Conservation (phyloP, 2,113 vertebrate genomes). For the Agapornis roseicollis region DNA sequence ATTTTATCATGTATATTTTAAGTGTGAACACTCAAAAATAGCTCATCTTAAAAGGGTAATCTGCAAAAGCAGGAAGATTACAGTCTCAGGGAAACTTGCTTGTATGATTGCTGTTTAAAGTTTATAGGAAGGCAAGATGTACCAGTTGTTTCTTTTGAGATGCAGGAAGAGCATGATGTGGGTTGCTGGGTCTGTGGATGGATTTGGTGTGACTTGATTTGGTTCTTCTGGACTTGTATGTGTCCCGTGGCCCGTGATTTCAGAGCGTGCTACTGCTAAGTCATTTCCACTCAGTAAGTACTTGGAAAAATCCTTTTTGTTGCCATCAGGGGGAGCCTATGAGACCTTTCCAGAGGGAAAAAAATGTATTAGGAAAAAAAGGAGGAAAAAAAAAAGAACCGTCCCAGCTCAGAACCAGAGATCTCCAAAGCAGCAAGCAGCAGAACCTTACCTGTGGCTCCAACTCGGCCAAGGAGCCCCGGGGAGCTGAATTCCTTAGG, state of each 20-base stretch:
- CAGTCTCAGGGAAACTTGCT: not conserved
- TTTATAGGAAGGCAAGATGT: not conserved
- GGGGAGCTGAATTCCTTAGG: slow-evolving; percentile 71
- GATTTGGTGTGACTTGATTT: not conserved
- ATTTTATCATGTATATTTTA: not conserved
- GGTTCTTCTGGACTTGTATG: not conserved
- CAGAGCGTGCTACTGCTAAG: slow-evolving; percentile 20
- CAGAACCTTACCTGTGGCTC: slow-evolving; percentile 85
- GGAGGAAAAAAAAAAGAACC: not conserved
- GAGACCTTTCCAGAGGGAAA: slow-evolving; percentile 76
- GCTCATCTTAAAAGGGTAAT: not conserved
- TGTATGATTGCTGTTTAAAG: not conserved
- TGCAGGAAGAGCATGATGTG: not conserved
- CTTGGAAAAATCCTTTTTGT: slow-evolving; percentile 75
- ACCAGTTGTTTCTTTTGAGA: rapidly evolving
- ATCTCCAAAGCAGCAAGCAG: slow-evolving; percentile 74
- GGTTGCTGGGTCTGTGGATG: not conserved
- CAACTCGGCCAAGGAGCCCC: slow-evolving; percentile 65
- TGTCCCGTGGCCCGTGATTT: not conserved
- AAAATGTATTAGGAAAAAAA: not conserved
- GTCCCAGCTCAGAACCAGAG: slow-evolving; percentile 84
- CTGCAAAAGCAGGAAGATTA: not conserved
- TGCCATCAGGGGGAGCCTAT: slow-evolving; percentile 96
- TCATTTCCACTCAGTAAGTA: slow-evolving; percentile 64
- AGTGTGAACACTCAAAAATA: not conserved